Percentiles rank a stretch among this genome's conserved stretches.
Conservation (phyloP, 2,888 invertebrate genomes). For the Orthonevra nobilis region DNA sequence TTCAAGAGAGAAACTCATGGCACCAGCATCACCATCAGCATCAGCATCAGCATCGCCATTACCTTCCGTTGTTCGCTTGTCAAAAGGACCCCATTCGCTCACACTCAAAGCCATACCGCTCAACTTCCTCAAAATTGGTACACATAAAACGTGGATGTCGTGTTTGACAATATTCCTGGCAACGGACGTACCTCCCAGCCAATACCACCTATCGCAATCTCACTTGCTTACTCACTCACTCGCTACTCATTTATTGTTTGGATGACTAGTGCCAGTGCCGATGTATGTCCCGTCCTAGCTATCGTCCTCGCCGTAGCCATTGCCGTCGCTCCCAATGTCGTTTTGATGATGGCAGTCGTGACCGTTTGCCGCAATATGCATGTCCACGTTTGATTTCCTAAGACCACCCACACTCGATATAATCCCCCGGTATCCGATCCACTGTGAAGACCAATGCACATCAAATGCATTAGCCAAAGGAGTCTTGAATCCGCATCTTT, state of each 20-base stretch:
- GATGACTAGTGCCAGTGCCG: slow-evolving; percentile 52
- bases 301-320: slow-evolving; percentile 13
- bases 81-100: slow-evolving; percentile 54
- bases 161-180: slow-evolving; percentile 65
- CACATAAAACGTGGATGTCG: slow-evolving; percentile 44
- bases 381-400: slow-evolving; percentile 64
- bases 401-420: slow-evolving; percentile 68
- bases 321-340: slow-evolving; percentile 3
- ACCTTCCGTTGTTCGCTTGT: slow-evolving; percentile 53
- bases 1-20: slow-evolving; percentile 67
- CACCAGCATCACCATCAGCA: slow-evolving; percentile 61
- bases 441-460: slow-evolving; percentile 44
- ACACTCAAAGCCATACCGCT: slow-evolving; percentile 42
- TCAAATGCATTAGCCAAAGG: slow-evolving; percentile 67
- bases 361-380: slow-evolving; percentile 64
- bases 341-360: slow-evolving; percentile 44
- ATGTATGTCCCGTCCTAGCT: slow-evolving; percentile 38
- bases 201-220: slow-evolving; percentile 12
- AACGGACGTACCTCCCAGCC: slow-evolving; percentile 35
- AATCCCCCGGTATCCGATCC: slow-evolving; percentile 58
- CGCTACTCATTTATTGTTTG: slow-evolving; percentile 62
- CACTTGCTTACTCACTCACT: slow-evolving; percentile 44
- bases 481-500: slow-evolving; percentile 54
- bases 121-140: slow-evolving; percentile 58
- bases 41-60: slow-evolving; percentile 23